Base-by-base conservation (phyloP, 64 coral and sea anemone genomes). In the Montipora cactus region DNA sequence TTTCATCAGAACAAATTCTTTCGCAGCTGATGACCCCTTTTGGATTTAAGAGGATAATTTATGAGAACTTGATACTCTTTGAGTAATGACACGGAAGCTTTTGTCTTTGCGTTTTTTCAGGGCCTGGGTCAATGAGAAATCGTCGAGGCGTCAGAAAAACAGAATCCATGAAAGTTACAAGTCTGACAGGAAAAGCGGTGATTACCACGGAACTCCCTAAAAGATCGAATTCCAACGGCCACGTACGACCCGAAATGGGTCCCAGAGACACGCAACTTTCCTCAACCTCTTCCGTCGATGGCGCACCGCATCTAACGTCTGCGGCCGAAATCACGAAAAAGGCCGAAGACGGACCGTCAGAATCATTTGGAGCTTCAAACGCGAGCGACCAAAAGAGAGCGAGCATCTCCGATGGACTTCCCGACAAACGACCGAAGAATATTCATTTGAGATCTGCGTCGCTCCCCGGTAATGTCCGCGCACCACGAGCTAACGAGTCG, bases 111-210 rank as follows among this genome's bases (percentile, higher is more conserved):
- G 3, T 2, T n/a, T 4, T 86, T 70, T 64, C 13, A 93, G 92
- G 87, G 23, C 81, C 89, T 59, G 88, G 88, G 13, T 88, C 79
- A 4, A 84, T 73, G 37, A 93, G 72, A 89, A 47, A 79, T 73
- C 48, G 93, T 59, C 37, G 88, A 80, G 57, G 49, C 83, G 23
- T 59, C 70, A 67, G 93, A 45, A 89, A 97, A 89, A 74, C 84
- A 16, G 96, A 97, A 51, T 97, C 96, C 12, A 97, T 97, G 96
- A 97, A 97, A 25, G 96, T 97, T 2, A 97, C 96, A 44, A 97
- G 96, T 83, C 85, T 97, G 0, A 97, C 96, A 74, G 93, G 89
- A 12, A 88, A 91, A 51, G 84, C 96, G 66, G 96, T 97, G 12
- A 97, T 97, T 47, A 97, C 96, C 3, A 97, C 96, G 14, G 96